These are phyloP conservation scores for Lithophane leautieri DNA, from an alignment of 2,888 invertebrate genomes.

Conservation along the genomic window DNA sequence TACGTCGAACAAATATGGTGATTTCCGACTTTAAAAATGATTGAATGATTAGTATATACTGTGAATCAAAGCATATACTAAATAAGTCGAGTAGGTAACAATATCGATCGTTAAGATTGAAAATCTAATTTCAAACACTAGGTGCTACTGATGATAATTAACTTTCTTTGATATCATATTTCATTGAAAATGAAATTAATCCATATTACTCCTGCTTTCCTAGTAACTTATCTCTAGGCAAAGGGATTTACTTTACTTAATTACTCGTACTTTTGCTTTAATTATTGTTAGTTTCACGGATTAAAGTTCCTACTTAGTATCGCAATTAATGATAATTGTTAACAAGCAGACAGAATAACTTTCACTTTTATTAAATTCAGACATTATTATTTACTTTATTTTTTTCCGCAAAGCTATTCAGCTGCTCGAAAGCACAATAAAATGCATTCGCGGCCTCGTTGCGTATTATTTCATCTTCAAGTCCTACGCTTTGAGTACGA, in stretches of 20 bases:
- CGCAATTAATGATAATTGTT: too few species aligned
- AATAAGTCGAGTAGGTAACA: slow-evolving; percentile 1
- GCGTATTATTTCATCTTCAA: slow-evolving; percentile 43
- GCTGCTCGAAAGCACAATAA: slow-evolving; percentile 11
- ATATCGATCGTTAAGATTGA: slow-evolving; percentile 21
- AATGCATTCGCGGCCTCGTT: slow-evolving; percentile 23
- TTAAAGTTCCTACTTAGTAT: not conserved
- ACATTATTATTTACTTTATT: too few species aligned
- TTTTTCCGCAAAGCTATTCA: too few species aligned
- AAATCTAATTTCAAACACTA: slow-evolving; percentile 28
- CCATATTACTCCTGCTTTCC: slow-evolving; percentile 14
- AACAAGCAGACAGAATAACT: too few species aligned
- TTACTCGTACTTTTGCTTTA: not conserved
- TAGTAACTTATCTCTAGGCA: slow-evolving; percentile 11
- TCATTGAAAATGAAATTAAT: slow-evolving; percentile 22
- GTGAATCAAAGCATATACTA: not conserved
- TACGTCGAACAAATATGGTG: not conserved
- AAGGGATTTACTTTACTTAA: slow-evolving; percentile 14
- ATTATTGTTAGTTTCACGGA: not conserved
- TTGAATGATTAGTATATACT: not conserved
- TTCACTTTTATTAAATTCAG: too few species aligned
- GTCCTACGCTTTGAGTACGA: slow-evolving; percentile 29
- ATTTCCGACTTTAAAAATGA: not conserved
- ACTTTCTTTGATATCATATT: slow-evolving; percentile 32
- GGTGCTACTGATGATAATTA: slow-evolving; percentile 36